A percentile compares a stretch with the other conserved stretches of the same genome.
Conservation (phyloP, 2,797 vertebrate genomes). For the Rhyacichthys aspro region DNA sequence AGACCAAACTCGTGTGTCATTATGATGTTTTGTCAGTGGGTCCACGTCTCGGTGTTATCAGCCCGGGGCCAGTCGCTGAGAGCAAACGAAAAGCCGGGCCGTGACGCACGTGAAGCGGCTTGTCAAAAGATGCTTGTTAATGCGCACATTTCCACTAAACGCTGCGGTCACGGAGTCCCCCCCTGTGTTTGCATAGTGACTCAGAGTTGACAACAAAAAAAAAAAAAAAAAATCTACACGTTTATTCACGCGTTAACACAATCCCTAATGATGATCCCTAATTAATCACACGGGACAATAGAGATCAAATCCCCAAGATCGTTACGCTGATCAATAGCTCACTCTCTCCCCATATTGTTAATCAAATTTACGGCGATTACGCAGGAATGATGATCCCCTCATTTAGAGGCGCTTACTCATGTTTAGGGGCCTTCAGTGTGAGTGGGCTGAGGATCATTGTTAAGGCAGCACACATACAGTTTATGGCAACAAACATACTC, state of each 20-base stretch:
- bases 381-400: conserved; percentile 30
- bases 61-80: conserved; percentile 1
- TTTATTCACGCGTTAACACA: conserved; percentile 19
- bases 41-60: conserved; percentile 3
- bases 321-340: conserved; percentile 16
- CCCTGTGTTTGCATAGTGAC: conserved; percentile 5
- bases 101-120: conserved; percentile 10
- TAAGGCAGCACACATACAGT: conserved; percentile 16
- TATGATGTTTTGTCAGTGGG: conserved; percentile 41
- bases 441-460: conserved; percentile 21
- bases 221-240: conserved; percentile 1
- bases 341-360: conserved; percentile 3
- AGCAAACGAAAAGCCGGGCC: conserved; percentile 4
- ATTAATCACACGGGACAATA: conserved; percentile 61
- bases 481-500: conserved; percentile 39
- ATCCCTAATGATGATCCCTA: conserved; percentile 52
- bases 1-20: conserved; percentile 57
- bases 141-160: not conserved
- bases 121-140: conserved; percentile 2
- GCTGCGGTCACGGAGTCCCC: conserved; percentile 6
- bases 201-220: conserved; percentile 9
- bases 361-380: conserved; percentile 9
- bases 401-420: conserved; percentile 60
- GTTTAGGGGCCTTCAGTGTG: conserved; percentile 18
- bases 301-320: conserved; percentile 21